Conservation (phyloP, 2,888 invertebrate genomes). For the Odiellus spinosus region DNA sequence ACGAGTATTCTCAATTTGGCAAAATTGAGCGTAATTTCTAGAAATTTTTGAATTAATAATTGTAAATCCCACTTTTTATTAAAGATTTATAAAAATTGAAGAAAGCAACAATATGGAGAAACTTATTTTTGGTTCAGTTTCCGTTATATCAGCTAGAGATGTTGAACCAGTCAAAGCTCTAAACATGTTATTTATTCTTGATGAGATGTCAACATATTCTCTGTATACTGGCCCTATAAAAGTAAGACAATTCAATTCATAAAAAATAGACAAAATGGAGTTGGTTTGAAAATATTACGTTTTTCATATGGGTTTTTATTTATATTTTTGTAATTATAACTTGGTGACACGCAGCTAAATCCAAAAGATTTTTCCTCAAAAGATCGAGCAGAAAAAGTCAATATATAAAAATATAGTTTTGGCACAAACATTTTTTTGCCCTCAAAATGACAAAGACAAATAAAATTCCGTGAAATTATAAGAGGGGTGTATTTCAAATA, state of each 20-base stretch:
- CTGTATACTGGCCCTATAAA: constrained; percentile 66
- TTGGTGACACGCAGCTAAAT: background rate
- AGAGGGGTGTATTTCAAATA: too few species aligned
- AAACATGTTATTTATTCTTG: constrained; percentile 68
- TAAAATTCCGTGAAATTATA: too few species aligned
- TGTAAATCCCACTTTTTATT: too few species aligned
- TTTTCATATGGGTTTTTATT: background rate
- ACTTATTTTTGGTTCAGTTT: constrained; percentile 55
- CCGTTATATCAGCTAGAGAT: constrained; percentile 62
- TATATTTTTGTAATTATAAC: background rate
- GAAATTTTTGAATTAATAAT: too few species aligned
- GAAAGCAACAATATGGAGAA: constrained; percentile 37
- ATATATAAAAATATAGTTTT: too few species aligned
- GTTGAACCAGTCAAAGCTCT: constrained; percentile 58
- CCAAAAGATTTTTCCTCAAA: too few species aligned
- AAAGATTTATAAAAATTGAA: constrained; percentile 31
- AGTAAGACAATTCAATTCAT: constrained; percentile 31
- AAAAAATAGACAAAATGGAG: background rate
- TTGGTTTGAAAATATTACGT: background rate
- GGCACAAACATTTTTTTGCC: too few species aligned
- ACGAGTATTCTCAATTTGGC: too few species aligned
- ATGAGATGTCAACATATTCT: constrained; percentile 56
- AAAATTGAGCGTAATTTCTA: too few species aligned
- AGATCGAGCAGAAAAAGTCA: too few species aligned
- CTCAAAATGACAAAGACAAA: too few species aligned